phyloP scores from a whole-genome alignment of 1,140 invertebrate species.

The Drosophila oshimai region DNA sequence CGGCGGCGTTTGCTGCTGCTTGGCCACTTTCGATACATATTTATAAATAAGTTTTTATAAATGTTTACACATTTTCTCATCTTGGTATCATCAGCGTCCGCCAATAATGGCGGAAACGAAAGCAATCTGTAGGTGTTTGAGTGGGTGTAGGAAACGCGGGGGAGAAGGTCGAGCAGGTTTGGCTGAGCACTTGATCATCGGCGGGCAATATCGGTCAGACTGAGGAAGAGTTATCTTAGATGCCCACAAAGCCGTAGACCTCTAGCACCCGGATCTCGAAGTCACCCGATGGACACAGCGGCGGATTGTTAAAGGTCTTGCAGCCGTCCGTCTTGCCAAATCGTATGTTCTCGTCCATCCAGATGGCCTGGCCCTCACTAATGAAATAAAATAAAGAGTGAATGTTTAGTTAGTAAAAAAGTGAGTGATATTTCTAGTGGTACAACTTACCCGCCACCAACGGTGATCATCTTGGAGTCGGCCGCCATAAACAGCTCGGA shows the following conservation, averaged over 20 bases:
- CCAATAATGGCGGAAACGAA: conserved; percentile 39
- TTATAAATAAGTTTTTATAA: conserved; percentile 71
- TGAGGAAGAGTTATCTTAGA: conserved; percentile 83
- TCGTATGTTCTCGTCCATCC: conserved; percentile 96
- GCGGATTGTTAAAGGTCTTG: conserved; percentile 97
- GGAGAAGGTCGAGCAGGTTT: conserved; percentile 44
- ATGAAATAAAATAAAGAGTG: neutral
- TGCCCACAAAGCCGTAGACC: conserved; percentile 95
- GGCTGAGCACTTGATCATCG: conserved; percentile 75
- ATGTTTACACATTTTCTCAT: conserved; percentile 62
- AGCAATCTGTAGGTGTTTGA: conserved; percentile 19
- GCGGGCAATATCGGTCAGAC: conserved; percentile 67
- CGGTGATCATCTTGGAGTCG: conserved; percentile 95
- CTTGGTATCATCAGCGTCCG: conserved; percentile 27
- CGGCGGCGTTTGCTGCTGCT: conserved; percentile 20
- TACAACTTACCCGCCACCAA: conserved; percentile 92
- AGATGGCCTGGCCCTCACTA: conserved; percentile 96
- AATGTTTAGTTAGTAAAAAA: neutral
- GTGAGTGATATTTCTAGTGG: neutral
- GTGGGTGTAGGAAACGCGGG: conserved; percentile 38
- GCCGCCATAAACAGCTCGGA: conserved; percentile 98
- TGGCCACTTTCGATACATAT: conserved; percentile 56
- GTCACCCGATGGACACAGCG: conserved; percentile 92
- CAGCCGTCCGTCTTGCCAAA: conserved; percentile 96
- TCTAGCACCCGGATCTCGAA: conserved; percentile 97